These are phyloP conservation scores for Prosopocoilus inquinatus DNA, from an alignment of 2,888 invertebrate genomes.

Conservation along the genomic window DNA sequence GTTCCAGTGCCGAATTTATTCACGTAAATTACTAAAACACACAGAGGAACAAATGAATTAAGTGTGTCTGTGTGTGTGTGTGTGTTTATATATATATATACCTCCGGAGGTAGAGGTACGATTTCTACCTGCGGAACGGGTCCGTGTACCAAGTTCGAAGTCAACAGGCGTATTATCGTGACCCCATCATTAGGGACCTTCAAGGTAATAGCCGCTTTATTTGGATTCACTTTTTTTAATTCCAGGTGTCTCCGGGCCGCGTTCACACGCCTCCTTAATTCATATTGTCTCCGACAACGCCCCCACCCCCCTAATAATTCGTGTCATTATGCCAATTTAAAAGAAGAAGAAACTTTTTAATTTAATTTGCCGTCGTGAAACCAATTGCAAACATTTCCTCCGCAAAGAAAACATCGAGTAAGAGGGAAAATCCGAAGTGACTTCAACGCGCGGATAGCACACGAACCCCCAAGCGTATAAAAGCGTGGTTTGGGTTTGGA, in stretches of 20 bases:
- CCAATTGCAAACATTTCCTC: too few relatives aligned
- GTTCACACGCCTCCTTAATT: constrained; percentile 29
- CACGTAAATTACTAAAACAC: constrained; percentile 14
- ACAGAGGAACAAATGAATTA: constrained; percentile 22
- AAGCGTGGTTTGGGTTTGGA: too few relatives aligned
- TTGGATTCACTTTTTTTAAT: constrained; percentile 28
- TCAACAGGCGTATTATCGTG: constrained; percentile 28
- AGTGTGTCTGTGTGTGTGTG: constrained; percentile 15
- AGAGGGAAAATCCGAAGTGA: too few relatives aligned
- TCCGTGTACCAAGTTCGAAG: constrained; percentile 18
- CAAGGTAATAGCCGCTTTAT: constrained; percentile 33
- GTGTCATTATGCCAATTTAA: neutral
- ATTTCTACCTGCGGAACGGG: constrained; percentile 11
- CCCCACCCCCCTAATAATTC: constrained; percentile 15
- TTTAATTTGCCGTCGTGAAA: too few relatives aligned
- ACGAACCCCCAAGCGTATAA: too few relatives aligned
- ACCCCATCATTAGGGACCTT: constrained; percentile 31
- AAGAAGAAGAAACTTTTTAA: too few relatives aligned
- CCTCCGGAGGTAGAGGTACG: constrained; percentile 7
- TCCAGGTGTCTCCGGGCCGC: constrained; percentile 25
- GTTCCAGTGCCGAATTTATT: constrained; percentile 6
- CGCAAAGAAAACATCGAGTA: too few relatives aligned
- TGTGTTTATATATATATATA: too few relatives aligned
- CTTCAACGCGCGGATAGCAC: too few relatives aligned
- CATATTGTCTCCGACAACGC: constrained; percentile 25